Conservation (phyloP, 2,888 invertebrate species). For the Hydroisotoma schaefferi region DNA sequence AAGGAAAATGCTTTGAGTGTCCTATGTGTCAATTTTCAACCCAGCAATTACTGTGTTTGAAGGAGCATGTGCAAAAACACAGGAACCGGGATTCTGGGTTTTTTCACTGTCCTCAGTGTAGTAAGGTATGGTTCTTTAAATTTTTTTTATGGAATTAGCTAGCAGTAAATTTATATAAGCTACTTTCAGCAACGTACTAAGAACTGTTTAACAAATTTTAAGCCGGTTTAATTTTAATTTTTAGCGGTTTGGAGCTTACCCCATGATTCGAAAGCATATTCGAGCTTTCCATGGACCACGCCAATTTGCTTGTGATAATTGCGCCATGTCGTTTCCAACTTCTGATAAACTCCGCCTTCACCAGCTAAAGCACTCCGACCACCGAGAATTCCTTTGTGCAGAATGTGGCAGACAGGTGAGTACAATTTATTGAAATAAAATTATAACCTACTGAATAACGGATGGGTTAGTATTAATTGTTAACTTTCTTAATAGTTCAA, state of each 20-base stretch:
- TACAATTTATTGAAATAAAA: background rate
- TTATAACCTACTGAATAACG: background rate
- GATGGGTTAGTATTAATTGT: background rate
- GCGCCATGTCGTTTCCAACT: slow-evolving; percentile 67
- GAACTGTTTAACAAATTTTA: slow-evolving; percentile 7
- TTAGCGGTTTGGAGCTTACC: slow-evolving; percentile 64
- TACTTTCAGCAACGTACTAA: background rate
- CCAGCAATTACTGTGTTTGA: slow-evolving; percentile 62
- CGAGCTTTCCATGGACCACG: slow-evolving; percentile 68
- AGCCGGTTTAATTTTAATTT: slow-evolving; percentile 17
- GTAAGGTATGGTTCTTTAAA: too few relatives aligned
- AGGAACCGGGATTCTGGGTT: slow-evolving; percentile 58
- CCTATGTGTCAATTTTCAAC: slow-evolving; percentile 68
- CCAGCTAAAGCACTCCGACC: slow-evolving; percentile 60
- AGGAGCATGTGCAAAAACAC: slow-evolving; percentile 65
- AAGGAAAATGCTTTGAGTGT: slow-evolving; percentile 64
- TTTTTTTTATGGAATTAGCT: too few relatives aligned
- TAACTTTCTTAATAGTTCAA: slow-evolving; percentile 62
- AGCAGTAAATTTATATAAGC: background rate
- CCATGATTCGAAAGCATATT: slow-evolving; percentile 69
- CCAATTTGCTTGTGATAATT: slow-evolving; percentile 65
- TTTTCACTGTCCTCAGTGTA: slow-evolving; percentile 68
- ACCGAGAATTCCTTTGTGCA: slow-evolving; percentile 68
- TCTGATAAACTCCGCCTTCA: slow-evolving; percentile 70
- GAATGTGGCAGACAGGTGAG: slow-evolving; percentile 67